phyloP scores from a whole-genome alignment of 2,888 invertebrate species.

The Fragum fragum region DNA sequence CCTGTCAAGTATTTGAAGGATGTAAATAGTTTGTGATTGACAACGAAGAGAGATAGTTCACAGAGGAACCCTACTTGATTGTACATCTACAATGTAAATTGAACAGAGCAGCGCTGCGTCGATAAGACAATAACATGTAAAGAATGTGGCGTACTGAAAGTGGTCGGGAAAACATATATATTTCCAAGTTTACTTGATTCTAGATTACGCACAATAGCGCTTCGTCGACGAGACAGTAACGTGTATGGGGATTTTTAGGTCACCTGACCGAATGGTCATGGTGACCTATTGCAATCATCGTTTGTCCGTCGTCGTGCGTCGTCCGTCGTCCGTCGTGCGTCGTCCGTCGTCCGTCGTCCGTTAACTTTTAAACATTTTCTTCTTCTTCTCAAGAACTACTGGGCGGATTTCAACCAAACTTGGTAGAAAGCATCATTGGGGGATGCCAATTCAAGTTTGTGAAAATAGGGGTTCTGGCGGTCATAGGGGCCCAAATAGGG shows the following conservation, averaged over 20 bases:
- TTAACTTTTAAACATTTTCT: too few species aligned
- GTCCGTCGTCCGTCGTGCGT: too few species aligned
- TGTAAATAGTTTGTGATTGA: neutral
- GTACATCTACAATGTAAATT: neutral
- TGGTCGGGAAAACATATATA: neutral
- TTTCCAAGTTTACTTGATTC: neutral
- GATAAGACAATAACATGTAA: neutral
- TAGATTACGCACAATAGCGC: neutral
- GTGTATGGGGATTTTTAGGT: neutral
- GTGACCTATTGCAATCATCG: too few species aligned
- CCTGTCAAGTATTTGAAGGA: neutral
- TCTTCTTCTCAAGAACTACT: too few species aligned
- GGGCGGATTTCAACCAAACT: too few species aligned
- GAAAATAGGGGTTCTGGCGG: too few species aligned
- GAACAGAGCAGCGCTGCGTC: neutral
- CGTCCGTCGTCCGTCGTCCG: too few species aligned
- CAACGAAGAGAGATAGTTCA: conserved; percentile 10
- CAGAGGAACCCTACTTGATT: neutral
- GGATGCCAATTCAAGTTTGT: too few species aligned
- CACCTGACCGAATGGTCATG: too few species aligned
- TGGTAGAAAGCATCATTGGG: too few species aligned
- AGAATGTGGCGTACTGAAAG: neutral
- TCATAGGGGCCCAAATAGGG: too few species aligned
- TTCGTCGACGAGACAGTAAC: neutral
- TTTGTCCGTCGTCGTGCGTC: too few species aligned